These are phyloP conservation scores for Pachydiplax longipennis DNA, from an alignment of 2,888 invertebrate genomes.

Conservation along the genomic window DNA sequence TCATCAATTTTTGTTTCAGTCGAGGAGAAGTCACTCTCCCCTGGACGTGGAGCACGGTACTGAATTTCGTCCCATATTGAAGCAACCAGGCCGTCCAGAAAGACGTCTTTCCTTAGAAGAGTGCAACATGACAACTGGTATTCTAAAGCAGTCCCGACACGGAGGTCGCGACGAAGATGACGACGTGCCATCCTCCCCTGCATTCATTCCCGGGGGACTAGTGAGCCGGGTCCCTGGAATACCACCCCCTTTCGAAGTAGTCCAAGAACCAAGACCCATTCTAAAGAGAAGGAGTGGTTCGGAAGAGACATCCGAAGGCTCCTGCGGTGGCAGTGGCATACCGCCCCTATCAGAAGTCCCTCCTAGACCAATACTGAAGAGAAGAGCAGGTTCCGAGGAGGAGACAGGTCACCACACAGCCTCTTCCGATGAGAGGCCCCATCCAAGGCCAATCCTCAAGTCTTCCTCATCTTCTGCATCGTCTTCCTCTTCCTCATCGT, in stretches of 20 bases:
- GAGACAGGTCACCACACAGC: conserved; percentile 66
- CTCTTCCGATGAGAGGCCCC: conserved; percentile 69
- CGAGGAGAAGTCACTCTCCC: conserved; percentile 72
- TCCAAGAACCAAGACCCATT: conserved; percentile 62
- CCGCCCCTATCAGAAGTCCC: conserved; percentile 52
- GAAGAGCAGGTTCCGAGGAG: conserved; percentile 80
- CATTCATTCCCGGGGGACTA: conserved; percentile 55
- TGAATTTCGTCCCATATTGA: conserved; percentile 72
- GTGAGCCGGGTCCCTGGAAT: conserved; percentile 66
- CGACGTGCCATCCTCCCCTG: neutral
- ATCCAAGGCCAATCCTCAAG: conserved; percentile 80
- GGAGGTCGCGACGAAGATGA: neutral
- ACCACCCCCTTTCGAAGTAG: conserved; percentile 71
- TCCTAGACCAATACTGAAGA: conserved; percentile 80
- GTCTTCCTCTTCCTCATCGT: neutral
- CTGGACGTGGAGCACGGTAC: conserved; percentile 69
- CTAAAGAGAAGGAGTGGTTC: conserved; percentile 70
- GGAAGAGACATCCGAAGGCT: conserved; percentile 66
- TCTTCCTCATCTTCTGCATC: conserved; percentile 59
- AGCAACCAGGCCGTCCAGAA: conserved; percentile 60
- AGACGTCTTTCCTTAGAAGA: conserved; percentile 76
- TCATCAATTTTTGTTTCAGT: neutral
- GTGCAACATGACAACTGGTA: neutral
- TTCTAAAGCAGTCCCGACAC: neutral
- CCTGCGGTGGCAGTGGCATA: conserved; percentile 62